phyloP scores from a whole-genome alignment of 1,140 invertebrate genomes.

The Halyomorpha halys region DNA sequence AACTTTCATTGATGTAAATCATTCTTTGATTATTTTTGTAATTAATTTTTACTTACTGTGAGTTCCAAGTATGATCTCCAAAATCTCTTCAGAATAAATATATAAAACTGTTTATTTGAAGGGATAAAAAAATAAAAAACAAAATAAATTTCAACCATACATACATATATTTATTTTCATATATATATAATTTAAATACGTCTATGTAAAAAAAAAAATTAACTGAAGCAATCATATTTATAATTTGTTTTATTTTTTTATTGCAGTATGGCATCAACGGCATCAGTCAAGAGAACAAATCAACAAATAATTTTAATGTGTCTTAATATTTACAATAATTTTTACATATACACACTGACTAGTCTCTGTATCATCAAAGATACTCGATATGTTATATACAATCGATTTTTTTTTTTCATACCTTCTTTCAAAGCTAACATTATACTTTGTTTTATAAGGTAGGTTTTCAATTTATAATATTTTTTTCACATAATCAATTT shows the following conservation, averaged over 20 bases:
- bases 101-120: too few species aligned
- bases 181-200: slow-evolving; percentile 26
- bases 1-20: too few species aligned
- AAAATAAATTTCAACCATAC: slow-evolving; percentile 18
- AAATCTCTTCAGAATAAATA: too few species aligned
- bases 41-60: too few species aligned
- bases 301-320: slow-evolving; percentile 13
- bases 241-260: slow-evolving; percentile 8
- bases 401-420: too few species aligned
- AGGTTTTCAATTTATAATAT: too few species aligned
- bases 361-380: slow-evolving; percentile 15
- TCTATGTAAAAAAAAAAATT: slow-evolving; percentile 22
- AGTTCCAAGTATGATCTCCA: too few species aligned
- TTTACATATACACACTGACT: slow-evolving; percentile 24
- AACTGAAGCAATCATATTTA: slow-evolving; percentile 21
- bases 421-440: too few species aligned
- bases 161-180: slow-evolving; percentile 22
- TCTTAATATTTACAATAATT: slow-evolving; percentile 17
- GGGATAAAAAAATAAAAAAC: background rate
- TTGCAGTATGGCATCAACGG: slow-evolving; percentile 22
- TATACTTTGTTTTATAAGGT: too few species aligned
- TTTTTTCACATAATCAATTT: too few species aligned
- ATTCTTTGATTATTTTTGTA: too few species aligned
- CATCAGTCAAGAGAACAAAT: slow-evolving; percentile 23
- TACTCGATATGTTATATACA: too few species aligned